These are phyloP conservation scores for Dendrolimus houi DNA, from an alignment of 2,888 invertebrate genomes.

Conservation along the genomic window DNA sequence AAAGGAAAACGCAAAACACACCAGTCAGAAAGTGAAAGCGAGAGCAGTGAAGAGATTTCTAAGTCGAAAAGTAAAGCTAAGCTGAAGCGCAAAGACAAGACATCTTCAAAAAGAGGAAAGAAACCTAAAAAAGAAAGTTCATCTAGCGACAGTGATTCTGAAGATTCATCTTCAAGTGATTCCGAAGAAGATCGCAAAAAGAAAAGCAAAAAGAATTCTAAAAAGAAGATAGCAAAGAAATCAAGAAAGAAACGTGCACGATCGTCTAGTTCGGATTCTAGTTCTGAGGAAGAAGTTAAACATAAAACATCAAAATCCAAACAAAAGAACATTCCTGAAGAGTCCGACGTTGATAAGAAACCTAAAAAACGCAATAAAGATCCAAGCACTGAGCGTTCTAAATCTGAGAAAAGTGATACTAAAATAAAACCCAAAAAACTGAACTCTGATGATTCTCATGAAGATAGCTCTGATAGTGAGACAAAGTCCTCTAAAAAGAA, in stretches of 20 bases:
- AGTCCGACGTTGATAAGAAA: conserved; percentile 62
- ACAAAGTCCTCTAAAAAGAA: conserved; percentile 72
- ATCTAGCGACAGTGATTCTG: conserved; percentile 69
- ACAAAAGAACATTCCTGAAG: conserved; percentile 67
- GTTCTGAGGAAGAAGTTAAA: conserved; percentile 70
- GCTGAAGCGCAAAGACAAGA: conserved; percentile 70
- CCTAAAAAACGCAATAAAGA: conserved; percentile 59
- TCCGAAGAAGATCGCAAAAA: conserved; percentile 70
- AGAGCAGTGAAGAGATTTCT: conserved; percentile 56
- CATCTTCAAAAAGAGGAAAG: conserved; percentile 74
- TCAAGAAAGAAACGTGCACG: conserved; percentile 62
- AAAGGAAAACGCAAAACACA: conserved; percentile 73
- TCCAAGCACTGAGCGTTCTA: conserved; percentile 44
- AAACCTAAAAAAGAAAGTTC: conserved; percentile 65
- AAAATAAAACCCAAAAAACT: conserved; percentile 58
- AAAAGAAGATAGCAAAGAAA: conserved; percentile 66
- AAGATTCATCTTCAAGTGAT: conserved; percentile 68
- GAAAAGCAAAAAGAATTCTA: conserved; percentile 64
- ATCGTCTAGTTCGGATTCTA: conserved; percentile 69
- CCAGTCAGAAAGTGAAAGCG: conserved; percentile 66
- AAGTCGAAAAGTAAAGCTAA: conserved; percentile 65
- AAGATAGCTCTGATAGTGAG: conserved; percentile 66
- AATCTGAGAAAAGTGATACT: conserved; percentile 48
- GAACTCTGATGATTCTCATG: conserved; percentile 59
- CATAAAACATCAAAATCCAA: conserved; percentile 63